A percentile compares a stretch with the other conserved stretches of the same genome.
Evolutionary conservation across 2,113 vertebrate species (phyloP).

Genomic region (Telmatochromis brichardi): DNA sequence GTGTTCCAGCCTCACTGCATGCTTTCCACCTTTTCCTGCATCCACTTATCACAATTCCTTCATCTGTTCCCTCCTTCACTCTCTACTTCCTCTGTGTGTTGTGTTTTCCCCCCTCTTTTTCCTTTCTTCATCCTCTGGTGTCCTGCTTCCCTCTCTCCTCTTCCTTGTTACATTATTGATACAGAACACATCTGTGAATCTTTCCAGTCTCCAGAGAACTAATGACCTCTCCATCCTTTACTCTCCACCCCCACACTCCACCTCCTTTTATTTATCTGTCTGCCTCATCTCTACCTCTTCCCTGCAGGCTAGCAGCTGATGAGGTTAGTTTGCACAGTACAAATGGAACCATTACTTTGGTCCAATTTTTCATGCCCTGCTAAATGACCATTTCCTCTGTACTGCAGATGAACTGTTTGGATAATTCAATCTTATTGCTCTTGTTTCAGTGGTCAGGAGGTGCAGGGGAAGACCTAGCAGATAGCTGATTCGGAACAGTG

Average conservation of each 20-base stretch:
- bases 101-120: neutral
- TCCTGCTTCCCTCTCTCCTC: neutral
- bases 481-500: neutral
- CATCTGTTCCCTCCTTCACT: neutral
- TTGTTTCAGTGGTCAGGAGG: neutral
- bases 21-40: neutral
- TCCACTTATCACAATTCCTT: neutral
- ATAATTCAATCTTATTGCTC: slow-evolving; percentile 2
- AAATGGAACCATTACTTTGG: slow-evolving; percentile 17
- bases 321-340: slow-evolving; percentile 3
- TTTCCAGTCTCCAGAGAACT: slow-evolving; percentile 1
- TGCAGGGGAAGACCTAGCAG: neutral
- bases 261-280: neutral
- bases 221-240: slow-evolving; percentile 7
- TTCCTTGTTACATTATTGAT: slow-evolving; percentile 35
- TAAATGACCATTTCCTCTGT: slow-evolving; percentile 9
- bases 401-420: slow-evolving; percentile 14
- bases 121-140: neutral
- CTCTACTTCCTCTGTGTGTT: neutral
- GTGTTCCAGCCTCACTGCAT: neutral
- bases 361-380: neutral
- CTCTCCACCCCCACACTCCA: neutral
- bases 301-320: neutral
- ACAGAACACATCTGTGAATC: slow-evolving; percentile 4
- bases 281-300: neutral